Percentiles rank a stretch among this genome's conserved stretches.
Conservation (phyloP, 2,113 vertebrate species). For the Cnemophilus loriae region DNA sequence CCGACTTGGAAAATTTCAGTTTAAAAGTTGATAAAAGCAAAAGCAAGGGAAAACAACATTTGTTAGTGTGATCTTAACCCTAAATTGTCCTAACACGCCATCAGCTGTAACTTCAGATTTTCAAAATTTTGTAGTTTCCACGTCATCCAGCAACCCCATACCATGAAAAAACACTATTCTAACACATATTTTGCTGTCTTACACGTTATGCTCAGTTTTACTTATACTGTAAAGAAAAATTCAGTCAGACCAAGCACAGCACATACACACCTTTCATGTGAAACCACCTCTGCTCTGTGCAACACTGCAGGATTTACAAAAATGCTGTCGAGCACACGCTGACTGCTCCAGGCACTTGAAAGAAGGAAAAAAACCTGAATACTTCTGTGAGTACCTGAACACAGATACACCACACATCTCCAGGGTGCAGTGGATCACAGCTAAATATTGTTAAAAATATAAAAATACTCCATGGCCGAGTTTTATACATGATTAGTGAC, state of each 20-base stretch:
- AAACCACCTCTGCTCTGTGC: neutral
- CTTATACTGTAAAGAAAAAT: neutral
- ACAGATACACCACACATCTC: neutral
- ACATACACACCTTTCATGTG: neutral
- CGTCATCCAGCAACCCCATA: accelerated
- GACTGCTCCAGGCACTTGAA: neutral
- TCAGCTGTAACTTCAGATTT: neutral
- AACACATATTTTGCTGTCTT: neutral
- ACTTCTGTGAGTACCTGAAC: neutral
- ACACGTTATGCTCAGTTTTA: neutral
- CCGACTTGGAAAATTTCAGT: neutral
- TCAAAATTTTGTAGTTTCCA: neutral
- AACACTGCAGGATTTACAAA: neutral
- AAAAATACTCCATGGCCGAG: neutral
- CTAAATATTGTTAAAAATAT: neutral
- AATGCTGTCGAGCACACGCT: neutral
- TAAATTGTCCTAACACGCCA: neutral
- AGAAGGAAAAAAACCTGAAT: neutral
- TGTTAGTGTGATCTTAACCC: neutral
- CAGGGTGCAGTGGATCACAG: neutral
- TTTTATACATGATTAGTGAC: neutral
- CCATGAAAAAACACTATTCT: neutral
- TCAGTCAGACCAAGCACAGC: neutral
- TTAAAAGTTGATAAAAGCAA: neutral
- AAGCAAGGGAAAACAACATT: neutral